These are phyloP conservation scores for Aselliscus stoliczkanus DNA, from an alignment of 2,797 vertebrate genomes.

Conservation along the genomic window DNA sequence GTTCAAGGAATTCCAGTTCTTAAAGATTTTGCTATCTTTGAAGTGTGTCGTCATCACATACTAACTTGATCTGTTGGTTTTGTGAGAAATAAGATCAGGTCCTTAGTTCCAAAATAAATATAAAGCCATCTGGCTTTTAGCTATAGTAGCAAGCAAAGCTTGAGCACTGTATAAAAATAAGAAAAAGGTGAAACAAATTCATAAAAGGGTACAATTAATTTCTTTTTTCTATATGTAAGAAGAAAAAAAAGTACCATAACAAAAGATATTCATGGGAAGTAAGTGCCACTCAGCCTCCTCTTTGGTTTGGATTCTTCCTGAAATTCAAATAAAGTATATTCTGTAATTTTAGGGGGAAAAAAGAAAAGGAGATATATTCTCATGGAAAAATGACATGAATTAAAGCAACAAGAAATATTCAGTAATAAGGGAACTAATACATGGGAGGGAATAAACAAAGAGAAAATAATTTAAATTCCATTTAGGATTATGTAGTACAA, in stretches of 20 bases:
- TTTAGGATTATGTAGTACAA: not conserved
- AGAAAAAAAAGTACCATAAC: not conserved
- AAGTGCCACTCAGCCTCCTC: not conserved
- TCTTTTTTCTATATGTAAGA: not conserved
- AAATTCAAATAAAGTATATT: not conserved
- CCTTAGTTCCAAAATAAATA: not conserved
- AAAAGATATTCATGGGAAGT: not conserved
- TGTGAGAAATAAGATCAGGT: not conserved
- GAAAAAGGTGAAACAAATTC: not conserved
- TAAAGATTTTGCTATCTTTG: not conserved
- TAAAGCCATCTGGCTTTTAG: not conserved
- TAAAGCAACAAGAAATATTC: not conserved
- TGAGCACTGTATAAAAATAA: not conserved
- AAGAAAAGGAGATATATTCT: not conserved
- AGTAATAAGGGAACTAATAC: not conserved
- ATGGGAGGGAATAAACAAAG: not conserved
- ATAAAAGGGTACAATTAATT: not conserved
- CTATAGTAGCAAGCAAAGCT: not conserved
- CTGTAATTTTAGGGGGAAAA: not conserved
- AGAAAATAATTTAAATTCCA: not conserved
- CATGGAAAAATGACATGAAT: not conserved
- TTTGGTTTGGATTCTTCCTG: not conserved
- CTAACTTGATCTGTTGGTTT: not conserved
- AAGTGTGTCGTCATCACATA: not conserved
- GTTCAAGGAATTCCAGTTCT: not conserved